Base-by-base conservation (phyloP, 2,113 vertebrate species). In the Ammospiza caudacuta region DNA sequence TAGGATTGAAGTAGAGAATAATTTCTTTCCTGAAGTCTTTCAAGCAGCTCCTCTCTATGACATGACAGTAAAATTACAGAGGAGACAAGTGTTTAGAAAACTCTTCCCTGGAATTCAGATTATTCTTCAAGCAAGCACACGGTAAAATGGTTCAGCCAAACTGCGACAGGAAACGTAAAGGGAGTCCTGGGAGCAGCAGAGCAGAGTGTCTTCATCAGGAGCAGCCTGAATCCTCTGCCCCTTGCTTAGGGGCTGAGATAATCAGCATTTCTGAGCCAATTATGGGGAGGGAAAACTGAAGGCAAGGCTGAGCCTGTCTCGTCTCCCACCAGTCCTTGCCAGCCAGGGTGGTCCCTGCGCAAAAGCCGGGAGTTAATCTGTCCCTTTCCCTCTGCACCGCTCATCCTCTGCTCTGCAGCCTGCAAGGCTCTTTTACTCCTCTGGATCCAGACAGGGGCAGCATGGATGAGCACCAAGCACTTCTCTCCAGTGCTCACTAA, bases 11-110 rank as follows among this genome's bases (percentile, higher is more conserved):
- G 94, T 52, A 94, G 96, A 95, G 96, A 96, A 94, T 96, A 96
- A 97, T 97, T 98, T 97, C 81, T 94, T 96, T 70, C 35, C 90
- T 90, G 87, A 96, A 98, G 92, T 94, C 96, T 97, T 96, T 96
- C 96, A 95, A 95, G 97, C 95, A 96, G 95, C 95, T 92, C 92
- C 94, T 96, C 93, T 97, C 74, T 67, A 96, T 90, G 91, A 95
- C 90, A 83, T 97, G 97, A 97, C 97, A 98, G 55, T 97, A 97
- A 98, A 98, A 98, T 97, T 96, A 97, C 96, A 97, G 95, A 96
- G 97, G 77, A 97, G 97, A 97, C 94, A 96, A 95, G 83, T 85
- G 1, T 85, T 96, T 84, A 91, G 91, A 97, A 97, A 97, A 95
- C 87, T 87, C 58, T 90, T 94, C 61, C 84, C 94, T 75, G 70